Evolutionary conservation across 2,113 vertebrate species (phyloP).

Genomic region (Calonectris borealis): DNA sequence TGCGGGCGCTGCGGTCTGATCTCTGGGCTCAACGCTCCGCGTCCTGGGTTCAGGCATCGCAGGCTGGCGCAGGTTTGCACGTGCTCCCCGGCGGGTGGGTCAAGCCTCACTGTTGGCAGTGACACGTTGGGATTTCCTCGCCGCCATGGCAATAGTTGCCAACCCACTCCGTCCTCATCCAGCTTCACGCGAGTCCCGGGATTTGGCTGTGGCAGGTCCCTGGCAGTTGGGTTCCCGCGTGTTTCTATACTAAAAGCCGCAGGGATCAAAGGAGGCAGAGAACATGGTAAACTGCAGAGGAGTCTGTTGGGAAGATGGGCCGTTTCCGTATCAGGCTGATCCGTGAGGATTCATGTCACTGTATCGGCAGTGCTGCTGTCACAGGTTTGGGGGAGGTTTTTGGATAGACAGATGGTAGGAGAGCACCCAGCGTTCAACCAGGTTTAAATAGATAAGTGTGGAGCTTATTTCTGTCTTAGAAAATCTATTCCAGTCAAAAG

Average conservation of each 20-base stretch:
- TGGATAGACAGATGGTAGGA: neutral
- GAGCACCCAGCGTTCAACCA: neutral
- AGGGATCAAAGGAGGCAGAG: neutral
- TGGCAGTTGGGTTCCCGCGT: neutral
- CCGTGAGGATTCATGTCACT: neutral
- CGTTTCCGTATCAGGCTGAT: neutral
- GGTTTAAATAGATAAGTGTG: neutral
- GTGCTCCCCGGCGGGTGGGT: rapidly evolving
- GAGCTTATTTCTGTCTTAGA: neutral
- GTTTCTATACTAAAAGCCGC: too few species aligned
- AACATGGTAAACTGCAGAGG: neutral
- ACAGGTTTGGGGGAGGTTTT: neutral
- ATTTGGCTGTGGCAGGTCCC: neutral
- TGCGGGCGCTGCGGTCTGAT: rapidly evolving
- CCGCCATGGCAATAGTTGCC: neutral
- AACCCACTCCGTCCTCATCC: neutral
- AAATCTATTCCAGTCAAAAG: neutral
- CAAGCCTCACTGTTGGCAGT: rapidly evolving
- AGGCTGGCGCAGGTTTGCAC: neutral
- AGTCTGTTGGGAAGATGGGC: neutral
- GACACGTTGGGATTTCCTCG: neutral
- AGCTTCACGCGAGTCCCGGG: neutral
- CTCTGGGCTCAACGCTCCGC: neutral
- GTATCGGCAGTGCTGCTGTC: neutral
- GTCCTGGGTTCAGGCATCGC: neutral